Evolutionary conservation across 2,113 vertebrate genomes (phyloP).

Genomic region (Clarias batrachus): DNA sequence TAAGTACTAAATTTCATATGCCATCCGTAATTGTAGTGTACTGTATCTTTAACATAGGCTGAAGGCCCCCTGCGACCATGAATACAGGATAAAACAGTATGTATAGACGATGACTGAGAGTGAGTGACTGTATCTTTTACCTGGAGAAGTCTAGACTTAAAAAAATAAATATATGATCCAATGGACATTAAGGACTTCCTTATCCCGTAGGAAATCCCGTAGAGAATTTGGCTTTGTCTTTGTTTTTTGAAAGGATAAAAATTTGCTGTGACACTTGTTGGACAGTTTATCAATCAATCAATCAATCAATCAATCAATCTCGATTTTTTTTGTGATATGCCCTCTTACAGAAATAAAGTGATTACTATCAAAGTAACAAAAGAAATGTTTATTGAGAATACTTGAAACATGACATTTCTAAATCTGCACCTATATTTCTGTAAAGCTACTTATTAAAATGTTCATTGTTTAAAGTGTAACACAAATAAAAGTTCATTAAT

Average conservation of each 20-base stretch:
- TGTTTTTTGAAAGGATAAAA: no score
- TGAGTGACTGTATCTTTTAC: not conserved
- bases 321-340: not conserved
- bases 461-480: not conserved
- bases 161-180: not conserved
- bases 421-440: no score
- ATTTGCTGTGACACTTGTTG: no score
- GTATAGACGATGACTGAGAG: no score
- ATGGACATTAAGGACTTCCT: not conserved
- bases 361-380: not conserved
- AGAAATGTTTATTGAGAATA: not conserved
- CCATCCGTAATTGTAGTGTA: not conserved
- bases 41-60: no score
- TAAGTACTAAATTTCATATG: not conserved
- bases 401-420: not conserved
- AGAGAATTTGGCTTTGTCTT: no score
- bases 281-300: no score
- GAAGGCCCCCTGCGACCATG: no score
- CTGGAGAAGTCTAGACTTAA: not conserved
- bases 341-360: not conserved
- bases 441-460: not conserved
- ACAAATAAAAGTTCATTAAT: not conserved
- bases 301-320: no score
- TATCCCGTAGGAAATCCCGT: no score
- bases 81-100: no score